phyloP scores from a whole-genome alignment of 2,113 vertebrate genomes.

The Takifugu flavidus region DNA sequence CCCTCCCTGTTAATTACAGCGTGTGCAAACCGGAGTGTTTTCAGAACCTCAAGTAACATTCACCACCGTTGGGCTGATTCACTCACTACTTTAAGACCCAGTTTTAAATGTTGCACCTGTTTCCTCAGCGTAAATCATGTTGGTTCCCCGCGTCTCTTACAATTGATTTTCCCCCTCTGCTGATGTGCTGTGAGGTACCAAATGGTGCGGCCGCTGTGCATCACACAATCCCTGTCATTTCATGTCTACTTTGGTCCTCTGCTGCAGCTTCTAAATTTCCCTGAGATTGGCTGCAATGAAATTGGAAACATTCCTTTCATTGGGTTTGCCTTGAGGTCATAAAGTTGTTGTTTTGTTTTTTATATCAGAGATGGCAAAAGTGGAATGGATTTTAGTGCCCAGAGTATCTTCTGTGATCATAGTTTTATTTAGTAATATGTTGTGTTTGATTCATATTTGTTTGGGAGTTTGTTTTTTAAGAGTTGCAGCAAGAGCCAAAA shows the following conservation, averaged over 20 bases:
- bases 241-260: slow-evolving; percentile 31
- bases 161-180: slow-evolving; percentile 32
- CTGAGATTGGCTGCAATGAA: slow-evolving; percentile 39
- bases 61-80: background rate
- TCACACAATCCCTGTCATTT: slow-evolving; percentile 38
- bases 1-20: slow-evolving; percentile 37
- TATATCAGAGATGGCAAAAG: no score
- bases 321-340: slow-evolving; percentile 19
- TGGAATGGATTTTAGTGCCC: background rate
- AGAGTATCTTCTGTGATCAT: no score
- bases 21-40: slow-evolving; percentile 35
- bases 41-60: slow-evolving; percentile 10
- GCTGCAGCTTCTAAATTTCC: slow-evolving; percentile 29
- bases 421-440: no score
- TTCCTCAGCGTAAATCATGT: background rate
- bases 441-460: no score
- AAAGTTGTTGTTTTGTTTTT: background rate
- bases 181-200: slow-evolving; percentile 25
- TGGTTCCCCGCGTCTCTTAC: slow-evolving; percentile 22
- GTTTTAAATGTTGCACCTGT: slow-evolving; percentile 11
- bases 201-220: slow-evolving; percentile 35
- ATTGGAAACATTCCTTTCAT: slow-evolving; percentile 43
- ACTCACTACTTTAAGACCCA: background rate
- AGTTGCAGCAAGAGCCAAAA: no score
- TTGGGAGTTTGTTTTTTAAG: no score